These are phyloP conservation scores for Loriculus beryllinus DNA, from an alignment of 2,797 vertebrate genomes.

Conservation along the genomic window DNA sequence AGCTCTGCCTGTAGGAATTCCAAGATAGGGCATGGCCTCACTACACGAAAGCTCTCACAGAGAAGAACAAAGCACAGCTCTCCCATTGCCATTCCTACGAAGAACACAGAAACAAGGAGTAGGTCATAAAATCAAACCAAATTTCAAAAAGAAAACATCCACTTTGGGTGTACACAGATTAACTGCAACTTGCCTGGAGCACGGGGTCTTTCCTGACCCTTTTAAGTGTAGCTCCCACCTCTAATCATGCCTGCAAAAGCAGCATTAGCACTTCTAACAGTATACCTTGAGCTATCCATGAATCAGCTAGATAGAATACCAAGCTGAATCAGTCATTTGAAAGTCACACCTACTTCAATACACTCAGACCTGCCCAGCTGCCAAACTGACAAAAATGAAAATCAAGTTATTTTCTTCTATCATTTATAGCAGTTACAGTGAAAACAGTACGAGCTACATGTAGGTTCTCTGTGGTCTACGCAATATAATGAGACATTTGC, in stretches of 20 bases:
- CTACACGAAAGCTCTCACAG: slow-evolving; percentile 85
- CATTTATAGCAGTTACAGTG: neutral
- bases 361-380: slow-evolving; percentile 78
- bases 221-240: slow-evolving; percentile 86
- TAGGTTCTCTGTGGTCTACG: neutral
- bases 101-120: neutral
- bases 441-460: neutral
- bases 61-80: slow-evolving; percentile 84
- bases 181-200: slow-evolving; percentile 74
- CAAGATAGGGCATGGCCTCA: slow-evolving; percentile 82
- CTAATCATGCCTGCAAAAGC: slow-evolving; percentile 75
- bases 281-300: neutral
- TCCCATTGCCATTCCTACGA: slow-evolving; percentile 80
- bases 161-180: neutral
- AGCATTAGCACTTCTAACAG: neutral
- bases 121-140: neutral
- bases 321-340: neutral
- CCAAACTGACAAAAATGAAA: slow-evolving; percentile 78
- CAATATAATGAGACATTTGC: neutral
- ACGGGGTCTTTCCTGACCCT: slow-evolving; percentile 85
- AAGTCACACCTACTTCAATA: slow-evolving; percentile 79
- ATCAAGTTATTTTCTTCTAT: neutral
- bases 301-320: neutral
- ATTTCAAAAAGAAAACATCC: neutral
- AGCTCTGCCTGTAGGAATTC: slow-evolving; percentile 84